phyloP scores from a whole-genome alignment of 2,888 invertebrate genomes.

The Limnephilus rhombicus region DNA sequence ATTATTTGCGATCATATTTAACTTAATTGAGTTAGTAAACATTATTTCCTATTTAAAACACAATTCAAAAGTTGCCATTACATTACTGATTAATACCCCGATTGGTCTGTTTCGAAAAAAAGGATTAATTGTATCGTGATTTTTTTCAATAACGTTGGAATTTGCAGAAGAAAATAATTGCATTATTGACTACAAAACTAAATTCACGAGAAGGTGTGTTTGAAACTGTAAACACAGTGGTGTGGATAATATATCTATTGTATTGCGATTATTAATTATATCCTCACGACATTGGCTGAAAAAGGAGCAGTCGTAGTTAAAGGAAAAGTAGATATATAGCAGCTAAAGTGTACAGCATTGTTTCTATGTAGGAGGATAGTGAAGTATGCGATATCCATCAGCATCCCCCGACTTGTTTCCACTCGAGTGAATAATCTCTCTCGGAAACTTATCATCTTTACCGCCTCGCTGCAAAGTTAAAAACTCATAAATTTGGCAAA shows the following conservation, averaged over 20 bases:
- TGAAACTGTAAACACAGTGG: neutral
- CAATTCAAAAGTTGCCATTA: neutral
- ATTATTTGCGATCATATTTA: neutral
- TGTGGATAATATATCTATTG: neutral
- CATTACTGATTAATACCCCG: neutral
- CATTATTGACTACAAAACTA: neutral
- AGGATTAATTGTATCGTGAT: neutral
- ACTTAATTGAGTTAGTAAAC: neutral
- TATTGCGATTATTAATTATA: neutral
- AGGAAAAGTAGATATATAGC: neutral
- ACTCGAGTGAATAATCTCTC: constrained; percentile 58
- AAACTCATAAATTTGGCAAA: constrained; percentile 64
- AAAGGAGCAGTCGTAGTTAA: neutral
- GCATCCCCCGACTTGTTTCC: constrained; percentile 50
- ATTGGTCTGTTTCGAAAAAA: neutral
- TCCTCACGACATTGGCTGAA: neutral
- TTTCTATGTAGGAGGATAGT: neutral
- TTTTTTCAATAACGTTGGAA: neutral
- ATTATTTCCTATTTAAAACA: neutral
- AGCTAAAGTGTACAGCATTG: neutral
- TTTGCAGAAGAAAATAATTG: neutral
- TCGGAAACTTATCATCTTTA: constrained; percentile 55
- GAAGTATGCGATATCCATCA: constrained; percentile 58
- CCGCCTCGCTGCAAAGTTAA: constrained; percentile 62
- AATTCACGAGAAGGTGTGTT: neutral